Conservation (phyloP, 64 coral and sea anemone species). For the Actinia equina region DNA sequence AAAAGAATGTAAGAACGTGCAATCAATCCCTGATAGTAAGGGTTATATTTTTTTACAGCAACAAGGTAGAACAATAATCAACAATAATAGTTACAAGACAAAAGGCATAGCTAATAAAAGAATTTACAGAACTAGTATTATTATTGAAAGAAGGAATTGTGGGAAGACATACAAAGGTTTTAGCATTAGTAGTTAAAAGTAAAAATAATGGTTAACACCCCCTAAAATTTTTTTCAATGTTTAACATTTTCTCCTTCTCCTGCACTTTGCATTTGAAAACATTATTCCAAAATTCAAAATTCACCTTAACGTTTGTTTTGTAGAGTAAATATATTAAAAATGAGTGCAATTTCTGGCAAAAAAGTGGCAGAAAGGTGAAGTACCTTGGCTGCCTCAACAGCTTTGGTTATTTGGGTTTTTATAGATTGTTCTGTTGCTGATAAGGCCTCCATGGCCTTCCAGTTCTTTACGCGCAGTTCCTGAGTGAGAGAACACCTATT, state of each 20-base stretch:
- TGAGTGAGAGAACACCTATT: slow-evolving; percentile 50
- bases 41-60: too few species aligned
- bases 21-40: too few species aligned
- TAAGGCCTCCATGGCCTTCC: slow-evolving; percentile 96
- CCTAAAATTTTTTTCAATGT: too few species aligned
- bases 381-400: slow-evolving; percentile 93
- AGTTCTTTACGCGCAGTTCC: slow-evolving; percentile 92
- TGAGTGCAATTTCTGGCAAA: background rate
- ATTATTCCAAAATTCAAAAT: too few species aligned
- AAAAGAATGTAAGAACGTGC: too few species aligned
- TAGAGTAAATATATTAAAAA: background rate
- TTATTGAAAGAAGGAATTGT: background rate
- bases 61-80: too few species aligned
- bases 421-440: slow-evolving; percentile 78
- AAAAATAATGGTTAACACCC: background rate
- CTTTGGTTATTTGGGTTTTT: slow-evolving; percentile 80
- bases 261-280: too few species aligned
- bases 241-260: too few species aligned
- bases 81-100: too few species aligned
- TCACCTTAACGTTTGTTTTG: too few species aligned
- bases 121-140: too few species aligned
- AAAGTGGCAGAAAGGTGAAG: slow-evolving; percentile 40
- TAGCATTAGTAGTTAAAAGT: background rate
- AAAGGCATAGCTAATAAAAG: too few species aligned
- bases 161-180: background rate